Conservation (phyloP, 2,888 invertebrate genomes). For the Perithous albicinctus region DNA sequence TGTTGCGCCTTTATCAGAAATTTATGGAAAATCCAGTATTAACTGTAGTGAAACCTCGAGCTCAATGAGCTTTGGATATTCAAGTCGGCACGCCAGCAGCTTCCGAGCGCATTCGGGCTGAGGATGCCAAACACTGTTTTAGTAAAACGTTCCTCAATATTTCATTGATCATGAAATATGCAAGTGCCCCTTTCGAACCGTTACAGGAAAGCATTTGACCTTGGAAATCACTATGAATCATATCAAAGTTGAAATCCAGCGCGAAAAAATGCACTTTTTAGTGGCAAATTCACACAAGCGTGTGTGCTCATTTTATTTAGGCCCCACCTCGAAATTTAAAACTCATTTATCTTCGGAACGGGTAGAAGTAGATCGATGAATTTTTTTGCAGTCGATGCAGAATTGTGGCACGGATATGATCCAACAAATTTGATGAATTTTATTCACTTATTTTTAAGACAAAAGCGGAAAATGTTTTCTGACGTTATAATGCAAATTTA, state of each 20-base stretch:
- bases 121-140: background rate
- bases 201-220: background rate
- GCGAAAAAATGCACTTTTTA: no score
- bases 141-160: slow-evolving; percentile 6
- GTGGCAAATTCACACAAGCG: no score
- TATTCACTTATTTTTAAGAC: no score
- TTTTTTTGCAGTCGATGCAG: no score
- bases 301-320: no score
- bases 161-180: background rate
- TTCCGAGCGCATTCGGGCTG: background rate
- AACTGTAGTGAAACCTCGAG: slow-evolving; percentile 70
- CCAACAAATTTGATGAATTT: no score
- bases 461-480: no score
- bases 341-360: no score
- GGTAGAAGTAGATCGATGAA: no score
- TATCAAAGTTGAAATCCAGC: background rate
- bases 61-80: slow-evolving; percentile 79
- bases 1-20: slow-evolving; percentile 83
- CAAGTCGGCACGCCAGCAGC: slow-evolving; percentile 65
- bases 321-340: no score
- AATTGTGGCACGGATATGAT: no score
- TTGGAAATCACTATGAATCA: background rate
- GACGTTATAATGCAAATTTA: no score
- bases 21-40: slow-evolving; percentile 80
- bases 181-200: background rate